Base-by-base conservation (phyloP, 2,113 vertebrate genomes). In the Thamnophis sirtalis region DNA sequence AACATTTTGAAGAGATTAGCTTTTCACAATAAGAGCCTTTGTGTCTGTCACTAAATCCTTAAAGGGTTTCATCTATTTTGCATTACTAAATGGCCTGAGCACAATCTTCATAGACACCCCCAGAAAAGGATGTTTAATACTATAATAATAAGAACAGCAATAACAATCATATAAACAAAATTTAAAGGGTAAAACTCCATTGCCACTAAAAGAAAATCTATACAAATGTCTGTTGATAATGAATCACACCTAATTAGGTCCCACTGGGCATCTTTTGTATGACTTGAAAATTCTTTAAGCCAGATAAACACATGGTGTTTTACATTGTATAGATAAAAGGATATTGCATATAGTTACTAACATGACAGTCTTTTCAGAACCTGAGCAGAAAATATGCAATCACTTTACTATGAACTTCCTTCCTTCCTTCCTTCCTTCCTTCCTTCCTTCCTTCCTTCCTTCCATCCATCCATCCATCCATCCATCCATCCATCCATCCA, bases 1-100 rank as follows among this genome's bases (percentile, higher is more conserved):
- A 97, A 95, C 94, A 91, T 96, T 97, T 97, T 96, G 85, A 95
- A 96, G 94, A 95, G 94, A 97, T 97, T 97, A 97, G 94, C 90
- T 93, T 95, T 93, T 92, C 89, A 96, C 91, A 96, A 94, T 93
- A 94, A 97, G 93, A 94, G 92, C 91, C 94, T 96, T 96, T 90
- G 58, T 90, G 90, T 55, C 89, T 96, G 93, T 48, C 56, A 68
- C 91, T 24, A 97, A 95, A 95, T 94, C 86, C 91, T 96, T 96
- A 90, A 94, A 97, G 90, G 84, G 88, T 95, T 96, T 93, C 68
- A 94, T 84, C 26, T 95, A n/a, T 92, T 97, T 96, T 96, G 86
- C 91, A 94, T 92, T 92, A 92, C 87, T 89, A 93, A 97, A 94
- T 93, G 91, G 87, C 58, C 92, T 94, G 54, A 92, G 88, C 11